Base-by-base conservation (phyloP, 2,797 vertebrate genomes). In the Chaunax sp. region DNA sequence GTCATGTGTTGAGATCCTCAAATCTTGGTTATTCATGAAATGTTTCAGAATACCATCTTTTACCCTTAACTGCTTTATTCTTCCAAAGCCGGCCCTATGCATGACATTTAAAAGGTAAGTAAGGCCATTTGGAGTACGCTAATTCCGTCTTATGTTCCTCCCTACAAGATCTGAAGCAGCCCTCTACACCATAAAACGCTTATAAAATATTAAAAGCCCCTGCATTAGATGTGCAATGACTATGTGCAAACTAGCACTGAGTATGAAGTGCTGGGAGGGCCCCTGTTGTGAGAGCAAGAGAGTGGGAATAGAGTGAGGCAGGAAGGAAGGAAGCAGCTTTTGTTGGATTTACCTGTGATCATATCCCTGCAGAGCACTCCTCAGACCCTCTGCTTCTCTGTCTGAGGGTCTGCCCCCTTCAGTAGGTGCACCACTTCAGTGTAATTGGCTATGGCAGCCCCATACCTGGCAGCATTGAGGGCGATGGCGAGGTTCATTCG, bases 391-490 rank as follows among this genome's bases (percentile, higher is more conserved):
- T 89, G 72, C 70, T 80, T 85, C 75, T 91, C 93, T n/a, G 83
- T 91, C 66, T 85, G 72, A 12, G 92, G 90, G 72, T 95, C 95
- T 69, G 84, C 75, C 86, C 77, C 93, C 94, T 97, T 94, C 78
- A 96, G 93, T 94, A 98, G 88, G 86, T 89, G 92, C 89, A 94
- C 86, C 77, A 94, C 96, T 93, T 97, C 96, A 93, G 94, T 86
- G 92, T 98, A 98, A 95, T 98, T 95, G 90, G 95, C 95, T 80
- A 87, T 96, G 95, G 96, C 96, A 95, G 97, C 95, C 74, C 94
- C 94, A 47, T 97, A 97, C 95, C 97, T 96, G 94, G 96, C 96
- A 95, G 97, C 96, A 75, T 95, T 97, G 86, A 96, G 96, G 75
- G 95, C 94, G 82, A 96, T 93, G 94, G 95, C 91, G 86, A 97